Percentiles rank a stretch among this genome's conserved stretches.
Evolutionary conservation across 2,888 invertebrate species (phyloP).

Genomic region (Sminthurinus aureus): DNA sequence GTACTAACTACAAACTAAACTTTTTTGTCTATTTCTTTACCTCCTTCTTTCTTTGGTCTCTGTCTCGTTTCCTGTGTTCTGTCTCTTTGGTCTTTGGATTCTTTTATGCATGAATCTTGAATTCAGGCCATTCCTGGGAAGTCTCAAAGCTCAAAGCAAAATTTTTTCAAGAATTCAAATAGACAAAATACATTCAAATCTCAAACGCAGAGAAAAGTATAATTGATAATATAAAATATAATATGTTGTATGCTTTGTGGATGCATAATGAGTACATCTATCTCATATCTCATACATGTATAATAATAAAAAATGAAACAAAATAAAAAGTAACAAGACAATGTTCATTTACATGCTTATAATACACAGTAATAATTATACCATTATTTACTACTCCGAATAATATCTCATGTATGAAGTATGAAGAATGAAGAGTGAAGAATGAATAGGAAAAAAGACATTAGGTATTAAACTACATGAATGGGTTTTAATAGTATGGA

Average conservation of each 20-base stretch:
- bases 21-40: background rate
- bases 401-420: no score
- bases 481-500: background rate
- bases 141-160: constrained; percentile 15
- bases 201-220: no score
- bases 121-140: constrained; percentile 23
- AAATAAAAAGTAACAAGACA: no score
- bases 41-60: constrained; percentile 9
- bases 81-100: background rate
- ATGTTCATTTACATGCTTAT: background rate
- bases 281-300: no score
- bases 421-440: background rate
- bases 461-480: background rate
- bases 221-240: no score
- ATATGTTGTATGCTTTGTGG: no score
- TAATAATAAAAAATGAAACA: no score
- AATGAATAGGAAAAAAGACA: background rate
- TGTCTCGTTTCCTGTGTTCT: background rate
- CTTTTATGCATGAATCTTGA: constrained; percentile 12
- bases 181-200: background rate
- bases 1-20: background rate
- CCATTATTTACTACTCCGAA: no score
- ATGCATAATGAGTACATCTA: no score
- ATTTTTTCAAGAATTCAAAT: background rate
- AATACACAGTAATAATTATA: background rate